Base-by-base conservation (phyloP, 2,888 invertebrate species). In the Hedya salicella region DNA sequence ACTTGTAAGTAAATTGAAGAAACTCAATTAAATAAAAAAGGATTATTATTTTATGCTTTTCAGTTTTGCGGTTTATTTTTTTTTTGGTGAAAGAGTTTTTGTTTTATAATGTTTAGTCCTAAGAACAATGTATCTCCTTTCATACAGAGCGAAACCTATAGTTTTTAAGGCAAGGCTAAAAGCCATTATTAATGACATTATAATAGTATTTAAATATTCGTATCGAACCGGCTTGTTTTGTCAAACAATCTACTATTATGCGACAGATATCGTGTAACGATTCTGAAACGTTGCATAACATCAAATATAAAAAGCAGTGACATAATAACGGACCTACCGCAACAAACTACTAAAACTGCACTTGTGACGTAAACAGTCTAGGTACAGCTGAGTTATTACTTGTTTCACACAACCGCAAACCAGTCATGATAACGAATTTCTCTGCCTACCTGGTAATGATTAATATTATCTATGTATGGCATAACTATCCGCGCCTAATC, bases 401-500 rank as follows among this genome's bases (percentile, higher is more conserved):
- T 30, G 53, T 60, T 57, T 21, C 30, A 53, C 46, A 25, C 56
- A 39, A 53, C 52, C 49, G 16, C 21, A 5, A 46, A 19, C 14
- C 44, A 44, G 53, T 36, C 16, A n/a, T 40, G 57, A 59, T 65
- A 65, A 36, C 36, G 46, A 59, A 65, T 59, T 19, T 39, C 16
- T 21, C 25, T 25, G 59, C 39, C 59, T 46, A 50, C 50, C 25
- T 25, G 16, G 32, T 6, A 57, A 21, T 57, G 25, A 36, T 46
- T 52, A 39, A 19, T 16, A 17, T 13, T 59, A 64, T 59, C 42
- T 59, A 52, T 44, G 53, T 36, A 65, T 75, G 71, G 69, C 69
- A 69, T 73, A 73, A 73, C 71, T 69, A 68, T 68, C 69, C 74
- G 73, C 74, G 73, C 64, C 71, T 77, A 81, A 81, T 82, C 78